Base-by-base conservation (phyloP, 2,797 vertebrate species). In the Karalla daura region DNA sequence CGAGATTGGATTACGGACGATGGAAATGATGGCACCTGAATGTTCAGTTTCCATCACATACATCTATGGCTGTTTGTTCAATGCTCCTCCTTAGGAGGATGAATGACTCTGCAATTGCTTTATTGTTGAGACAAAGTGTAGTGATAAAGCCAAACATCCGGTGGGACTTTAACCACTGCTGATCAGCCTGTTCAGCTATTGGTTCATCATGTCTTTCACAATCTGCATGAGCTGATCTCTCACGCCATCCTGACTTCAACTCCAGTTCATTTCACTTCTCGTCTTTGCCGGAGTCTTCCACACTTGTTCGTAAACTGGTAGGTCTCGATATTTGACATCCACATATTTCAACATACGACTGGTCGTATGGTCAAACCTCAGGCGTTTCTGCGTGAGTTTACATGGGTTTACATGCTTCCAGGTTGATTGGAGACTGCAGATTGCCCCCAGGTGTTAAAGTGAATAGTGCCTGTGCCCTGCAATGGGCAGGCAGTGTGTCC, bases 111-210 rank as follows among this genome's bases (percentile, higher is more conserved):
- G 27, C 12, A 4, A 32, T 28, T 27, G 5, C 15, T 55, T 46
- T 68, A 32, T 35, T 17, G 33, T 33, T 40, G 17, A 58, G 24
- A 25, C 63, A 74, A 67, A 78, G 70, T 73, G 14, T 64, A 37
- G 30, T 37, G 39, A 72, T 49, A 53, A n/a, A n/a, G n/a, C n/a
- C n/a, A n/a, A n/a, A n/a, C n/a, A n/a, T n/a, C n/a, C n/a, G n/a
- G n/a, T n/a, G n/a, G 82, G 59, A 81, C 85, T 83, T 88, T 67
- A 70, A 49, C 65, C 35, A 23, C 15, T 27, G 21, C 32, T 15
- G 15, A 12, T 44, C 21, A 63, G 50, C 47, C 63, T 33, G 10
- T 44, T 59, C 51, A 40, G 28, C 20, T 25, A 20, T 14, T 27
- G 51, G 28, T 28, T 7, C 20, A 6, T 66, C 61, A 49, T 51